Conservation (phyloP, 2,888 invertebrate species). For the Dasypolia templi region DNA sequence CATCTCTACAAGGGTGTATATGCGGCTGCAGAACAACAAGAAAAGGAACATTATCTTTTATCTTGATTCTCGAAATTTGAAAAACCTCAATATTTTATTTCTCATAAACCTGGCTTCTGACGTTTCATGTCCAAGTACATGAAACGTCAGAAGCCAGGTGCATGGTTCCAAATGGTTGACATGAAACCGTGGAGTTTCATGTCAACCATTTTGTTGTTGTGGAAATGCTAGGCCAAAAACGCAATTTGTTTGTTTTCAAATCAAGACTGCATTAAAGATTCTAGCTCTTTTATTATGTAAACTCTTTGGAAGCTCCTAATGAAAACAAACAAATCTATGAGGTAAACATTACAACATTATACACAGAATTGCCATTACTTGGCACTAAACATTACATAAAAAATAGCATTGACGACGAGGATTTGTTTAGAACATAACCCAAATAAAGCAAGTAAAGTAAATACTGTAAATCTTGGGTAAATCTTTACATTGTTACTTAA, state of each 20-base stretch:
- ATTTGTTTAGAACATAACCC: conserved; percentile 35
- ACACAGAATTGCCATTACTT: conserved; percentile 14
- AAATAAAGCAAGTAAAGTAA: conserved; percentile 11
- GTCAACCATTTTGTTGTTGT: too few species aligned
- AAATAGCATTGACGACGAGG: conserved; percentile 19
- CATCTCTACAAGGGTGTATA: neutral
- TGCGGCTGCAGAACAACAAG: neutral
- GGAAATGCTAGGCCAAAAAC: neutral
- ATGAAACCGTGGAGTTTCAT: too few species aligned
- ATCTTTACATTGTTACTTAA: conserved; percentile 11
- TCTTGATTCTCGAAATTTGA: neutral
- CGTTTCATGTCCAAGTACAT: too few species aligned
- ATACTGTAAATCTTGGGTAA: conserved; percentile 5
- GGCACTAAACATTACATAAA: conserved; percentile 46
- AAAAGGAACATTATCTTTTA: neutral
- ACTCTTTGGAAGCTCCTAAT: conserved; percentile 19
- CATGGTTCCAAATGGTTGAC: neutral
- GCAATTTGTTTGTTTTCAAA: conserved; percentile 22
- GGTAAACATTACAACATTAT: conserved; percentile 51
- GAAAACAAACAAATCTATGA: conserved; percentile 53
- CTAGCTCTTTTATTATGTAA: conserved; percentile 14
- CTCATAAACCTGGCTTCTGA: neutral
- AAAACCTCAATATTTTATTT: neutral
- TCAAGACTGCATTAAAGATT: conserved; percentile 15
- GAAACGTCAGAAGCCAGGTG: neutral